These are phyloP conservation scores for Mya arenaria DNA, from an alignment of 1,140 invertebrate genomes.

Conservation along the genomic window DNA sequence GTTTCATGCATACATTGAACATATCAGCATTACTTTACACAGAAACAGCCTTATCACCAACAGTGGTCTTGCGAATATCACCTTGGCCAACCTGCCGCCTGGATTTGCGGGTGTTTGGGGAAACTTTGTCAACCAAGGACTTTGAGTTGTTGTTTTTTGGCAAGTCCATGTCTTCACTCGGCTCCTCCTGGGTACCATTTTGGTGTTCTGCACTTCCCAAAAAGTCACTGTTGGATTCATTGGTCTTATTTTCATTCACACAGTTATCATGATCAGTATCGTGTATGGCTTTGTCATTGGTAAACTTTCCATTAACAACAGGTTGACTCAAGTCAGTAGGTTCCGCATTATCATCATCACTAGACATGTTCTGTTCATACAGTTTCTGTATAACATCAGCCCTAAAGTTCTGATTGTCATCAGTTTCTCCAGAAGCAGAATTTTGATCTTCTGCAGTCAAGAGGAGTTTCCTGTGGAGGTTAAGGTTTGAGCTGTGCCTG, in stretches of 20 bases:
- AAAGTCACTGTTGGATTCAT: constrained; percentile 89
- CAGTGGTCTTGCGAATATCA: constrained; percentile 11
- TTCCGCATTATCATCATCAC: constrained; percentile 43
- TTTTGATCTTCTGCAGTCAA: constrained; percentile 65
- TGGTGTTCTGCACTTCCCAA: neutral
- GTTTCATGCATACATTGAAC: too few relatives aligned
- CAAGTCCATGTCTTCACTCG: neutral
- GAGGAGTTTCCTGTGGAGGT: constrained; percentile 86
- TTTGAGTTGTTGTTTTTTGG: constrained; percentile 1
- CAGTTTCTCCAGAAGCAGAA: constrained; percentile 40
- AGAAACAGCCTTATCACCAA: constrained; percentile 25
- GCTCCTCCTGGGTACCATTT: neutral
- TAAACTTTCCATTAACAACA: constrained; percentile 85
- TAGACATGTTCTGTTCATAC: constrained; percentile 52
- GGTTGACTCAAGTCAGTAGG: constrained; percentile 3
- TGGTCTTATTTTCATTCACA: constrained; percentile 90
- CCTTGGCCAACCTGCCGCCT: constrained; percentile 29
- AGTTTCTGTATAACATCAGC: constrained; percentile 66
- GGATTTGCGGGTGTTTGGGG: constrained; percentile 26
- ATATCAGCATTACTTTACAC: too few relatives aligned
- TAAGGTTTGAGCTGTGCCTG: constrained; percentile 95
- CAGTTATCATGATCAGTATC: too few relatives aligned
- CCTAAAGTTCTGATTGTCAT: constrained; percentile 59
- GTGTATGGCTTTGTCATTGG: constrained; percentile 85
- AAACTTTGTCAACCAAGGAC: constrained; percentile 6